Evolutionary conservation across 2,888 invertebrate genomes (phyloP).

Genomic region (Caenorhabditis sp.): DNA sequence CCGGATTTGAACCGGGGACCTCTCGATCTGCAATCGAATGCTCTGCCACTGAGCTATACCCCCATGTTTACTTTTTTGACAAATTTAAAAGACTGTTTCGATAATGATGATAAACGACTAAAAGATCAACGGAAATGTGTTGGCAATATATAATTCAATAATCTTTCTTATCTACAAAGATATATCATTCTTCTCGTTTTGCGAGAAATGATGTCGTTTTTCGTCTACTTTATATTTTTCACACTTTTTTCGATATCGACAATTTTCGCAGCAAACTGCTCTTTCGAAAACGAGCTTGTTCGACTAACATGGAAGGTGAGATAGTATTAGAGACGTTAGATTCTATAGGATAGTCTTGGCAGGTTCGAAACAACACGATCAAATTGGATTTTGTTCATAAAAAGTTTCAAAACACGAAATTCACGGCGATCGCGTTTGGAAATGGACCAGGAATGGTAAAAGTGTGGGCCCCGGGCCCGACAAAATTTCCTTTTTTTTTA

Average conservation of each 20-base stretch:
- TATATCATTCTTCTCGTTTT: no score
- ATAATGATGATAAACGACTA: no score
- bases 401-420: slow-evolving; percentile 19
- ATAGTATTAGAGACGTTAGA: background rate
- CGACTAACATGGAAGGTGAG: background rate
- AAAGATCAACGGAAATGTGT: no score
- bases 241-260: slow-evolving; percentile 9
- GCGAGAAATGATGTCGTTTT: no score
- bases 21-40: slow-evolving; percentile 71
- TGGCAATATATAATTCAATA: no score
- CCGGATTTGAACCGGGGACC: slow-evolving; percentile 69
- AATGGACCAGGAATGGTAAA: slow-evolving; percentile 34
- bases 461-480: no score
- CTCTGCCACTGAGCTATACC: slow-evolving; percentile 70
- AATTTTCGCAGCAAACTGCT: slow-evolving; percentile 11
- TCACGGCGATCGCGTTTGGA: slow-evolving; percentile 33
- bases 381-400: slow-evolving; percentile 25
- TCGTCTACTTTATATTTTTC: no score
- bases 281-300: slow-evolving; percentile 12
- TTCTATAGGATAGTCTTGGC: slow-evolving; percentile 9
- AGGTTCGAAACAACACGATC: slow-evolving; percentile 5
- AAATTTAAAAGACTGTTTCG: no score
- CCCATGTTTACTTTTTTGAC: no score
- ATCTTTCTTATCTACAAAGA: no score
- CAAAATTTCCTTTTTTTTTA: slow-evolving; percentile 8